These are phyloP conservation scores for Nudaria mundana DNA, from an alignment of 2,888 invertebrate genomes.

Conservation along the genomic window DNA sequence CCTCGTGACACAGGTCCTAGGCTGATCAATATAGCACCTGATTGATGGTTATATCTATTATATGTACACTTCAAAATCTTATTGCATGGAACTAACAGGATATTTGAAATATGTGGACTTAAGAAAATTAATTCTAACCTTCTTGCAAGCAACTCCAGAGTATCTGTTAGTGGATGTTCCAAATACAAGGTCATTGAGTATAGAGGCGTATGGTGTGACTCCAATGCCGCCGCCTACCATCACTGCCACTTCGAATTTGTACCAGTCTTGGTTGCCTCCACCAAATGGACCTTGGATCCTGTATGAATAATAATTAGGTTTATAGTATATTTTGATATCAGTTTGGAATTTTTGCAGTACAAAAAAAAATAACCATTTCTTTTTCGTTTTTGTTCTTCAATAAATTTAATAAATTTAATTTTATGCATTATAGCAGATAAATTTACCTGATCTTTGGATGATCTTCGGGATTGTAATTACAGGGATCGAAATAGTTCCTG, in stretches of 20 bases:
- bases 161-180: slow-evolving; percentile 97
- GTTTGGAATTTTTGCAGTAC: no score
- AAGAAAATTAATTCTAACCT: slow-evolving; percentile 75
- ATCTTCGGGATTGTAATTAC: slow-evolving; percentile 92
- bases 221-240: slow-evolving; percentile 99
- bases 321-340: no score
- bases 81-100: no score
- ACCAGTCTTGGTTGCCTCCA: slow-evolving; percentile 99
- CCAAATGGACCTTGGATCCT: slow-evolving; percentile 97
- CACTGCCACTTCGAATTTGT: slow-evolving; percentile 98
- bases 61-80: no score
- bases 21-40: no score
- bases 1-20: no score
- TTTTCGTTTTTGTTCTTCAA: neutral
- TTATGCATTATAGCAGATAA: neutral
- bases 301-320: no score
- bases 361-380: no score
- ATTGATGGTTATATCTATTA: no score
- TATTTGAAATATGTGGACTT: neutral
- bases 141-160: slow-evolving; percentile 98
- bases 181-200: slow-evolving; percentile 96
- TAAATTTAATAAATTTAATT: neutral
- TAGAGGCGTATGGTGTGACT: slow-evolving; percentile 98
- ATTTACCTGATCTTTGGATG: slow-evolving; percentile 87
- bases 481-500: slow-evolving; percentile 96